Base-by-base conservation (phyloP, 2,113 vertebrate genomes). In the Otis tarda region DNA sequence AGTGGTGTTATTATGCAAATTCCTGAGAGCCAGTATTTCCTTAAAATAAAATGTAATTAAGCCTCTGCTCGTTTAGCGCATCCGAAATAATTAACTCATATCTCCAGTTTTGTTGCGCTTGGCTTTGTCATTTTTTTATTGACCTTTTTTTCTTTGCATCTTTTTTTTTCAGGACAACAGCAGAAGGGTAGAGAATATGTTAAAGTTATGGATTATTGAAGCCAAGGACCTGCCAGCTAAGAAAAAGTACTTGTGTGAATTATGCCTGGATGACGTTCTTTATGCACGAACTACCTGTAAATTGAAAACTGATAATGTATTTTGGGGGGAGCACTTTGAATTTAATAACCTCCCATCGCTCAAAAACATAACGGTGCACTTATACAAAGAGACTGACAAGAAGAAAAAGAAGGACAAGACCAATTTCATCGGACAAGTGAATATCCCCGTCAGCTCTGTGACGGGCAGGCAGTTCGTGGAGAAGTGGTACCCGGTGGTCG, bases 381-480 rank as follows among this genome's bases (percentile, higher is more conserved):
- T 99, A 79, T 99, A 99, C 98, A 99, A 99, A 93, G 99, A 99
- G 98, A 99, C 99, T 0, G 99, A 99, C 98, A 99, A 99, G 98
- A 99, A 99, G 98, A 99, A 99, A 63, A 99, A 99, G 98, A 99
- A 99, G 94, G 99, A 99, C 93, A 99, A 99, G 97, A 99, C 99
- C 98, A 99, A 99, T 83, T 99, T 99, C 95, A 97, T 99, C 1
- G 99, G 99, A 22, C 97, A 99, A 68, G 99, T 99, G 93, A 99
- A 96, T 96, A 99, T 99, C 97, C 98, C 99, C 0, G 98, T 98
- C 0, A 98, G 96, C 43, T 98, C 98, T 0, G 99, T 99, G 63
- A 99, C 98, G 0, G 99, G 99, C 12, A 97, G 99, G 79, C 99
- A 99, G 98, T 99, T 99, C 1, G 97, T 99, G 56, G 99, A 99